Conservation (phyloP, 2,797 vertebrate genomes). For the Echiichthys vipera region DNA sequence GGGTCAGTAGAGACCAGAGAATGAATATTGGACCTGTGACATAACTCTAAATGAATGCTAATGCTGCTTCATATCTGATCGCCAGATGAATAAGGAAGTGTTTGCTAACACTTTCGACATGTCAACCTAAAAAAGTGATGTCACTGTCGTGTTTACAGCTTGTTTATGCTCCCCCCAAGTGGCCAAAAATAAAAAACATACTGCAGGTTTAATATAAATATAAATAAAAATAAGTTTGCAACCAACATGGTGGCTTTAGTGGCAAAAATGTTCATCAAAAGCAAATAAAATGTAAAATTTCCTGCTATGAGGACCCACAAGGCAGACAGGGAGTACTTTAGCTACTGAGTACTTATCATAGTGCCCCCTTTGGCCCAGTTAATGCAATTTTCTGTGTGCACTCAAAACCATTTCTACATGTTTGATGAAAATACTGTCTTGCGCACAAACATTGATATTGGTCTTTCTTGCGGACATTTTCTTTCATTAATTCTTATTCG, state of each 20-base stretch:
- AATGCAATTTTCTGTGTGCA: background rate
- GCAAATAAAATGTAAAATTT: background rate
- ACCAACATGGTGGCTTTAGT: background rate
- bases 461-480: background rate
- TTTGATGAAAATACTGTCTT: background rate
- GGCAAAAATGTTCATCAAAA: background rate
- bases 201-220: background rate
- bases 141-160: background rate
- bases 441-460: background rate
- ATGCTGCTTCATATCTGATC: background rate
- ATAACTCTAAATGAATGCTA: background rate
- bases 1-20: background rate
- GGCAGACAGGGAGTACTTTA: background rate
- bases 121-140: background rate
- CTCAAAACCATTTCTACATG: background rate
- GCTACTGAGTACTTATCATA: background rate
- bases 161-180: background rate
- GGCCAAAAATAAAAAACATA: background rate
- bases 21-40: background rate
- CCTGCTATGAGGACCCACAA: background rate
- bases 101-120: background rate
- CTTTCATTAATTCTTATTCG: background rate
- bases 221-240: background rate
- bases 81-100: background rate
- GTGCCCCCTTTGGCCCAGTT: background rate